Evolutionary conservation across 92 coral and sea anemone species (phyloP), one percentile per base, ranked within the genome.

Genomic region (Zoanthus solanderi): DNA sequence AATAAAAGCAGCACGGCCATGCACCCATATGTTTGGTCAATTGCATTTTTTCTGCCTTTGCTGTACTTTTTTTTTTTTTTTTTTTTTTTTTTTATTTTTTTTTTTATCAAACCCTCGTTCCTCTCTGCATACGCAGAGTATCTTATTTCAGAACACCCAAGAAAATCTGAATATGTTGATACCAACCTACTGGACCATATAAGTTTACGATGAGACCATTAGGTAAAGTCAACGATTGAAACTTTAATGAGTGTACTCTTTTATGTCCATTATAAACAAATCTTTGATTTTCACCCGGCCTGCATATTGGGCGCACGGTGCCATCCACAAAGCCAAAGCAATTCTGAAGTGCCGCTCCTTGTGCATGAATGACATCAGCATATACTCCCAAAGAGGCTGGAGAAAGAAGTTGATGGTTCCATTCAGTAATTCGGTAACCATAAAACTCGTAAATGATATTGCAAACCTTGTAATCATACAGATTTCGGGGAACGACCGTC

Each of bases 351-450:
- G 66, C 75, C 37, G 14, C 37, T 29, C 46, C 46, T 29, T 34
- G 75, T 78, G 45, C 67, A 37, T 18, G 85, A 48, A 84, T 84
- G 37, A 42, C 79, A 47, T 45, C 88, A 47, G 88, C 88, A 84
- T 84, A 73, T 29, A 58, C 52, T 65, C 74, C 81, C 60, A 72
- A 47, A 44, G 18, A 72, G 15, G 9, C 54, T 31, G 88, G 48
- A 71, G 44, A 44, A 47, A 85, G 78, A 85, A 85, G 67, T 56
- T 71, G 79, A 85, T 85, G 17, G 28, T 85, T 85, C 82, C 72
- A 73, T 75, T 85, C 82, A 45, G 88, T 63, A 73, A 74, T 75
- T 75, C 72, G 75, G 72, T 85, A 82, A 54, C 45, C 81, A 72
- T 85, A 83, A 32, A 60, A 61, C 75, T 85, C 88, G 30, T 71